Evolutionary conservation across 2,888 invertebrate genomes (phyloP), one percentile per base, ranked within the genome.

Genomic region (Diarsia brunnea): DNA sequence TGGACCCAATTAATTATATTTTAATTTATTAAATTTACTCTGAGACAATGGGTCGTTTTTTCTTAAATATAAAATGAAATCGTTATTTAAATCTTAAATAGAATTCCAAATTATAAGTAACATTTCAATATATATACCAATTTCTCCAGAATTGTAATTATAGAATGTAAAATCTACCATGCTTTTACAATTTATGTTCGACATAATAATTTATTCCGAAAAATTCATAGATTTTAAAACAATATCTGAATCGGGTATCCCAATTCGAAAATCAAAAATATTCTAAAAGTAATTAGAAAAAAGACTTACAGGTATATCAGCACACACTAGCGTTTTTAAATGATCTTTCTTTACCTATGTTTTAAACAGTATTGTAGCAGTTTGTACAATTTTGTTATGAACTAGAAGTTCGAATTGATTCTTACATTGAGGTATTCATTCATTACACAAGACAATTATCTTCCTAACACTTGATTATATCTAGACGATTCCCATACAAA

Each of bases 1-100:
- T 96, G 96, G 96, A 96, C 96, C 96, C 96, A 94, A 95, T 94
- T 93, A 92, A 91, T 94, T 93, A 90, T 91, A 91, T 91, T 93
- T 93, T 91, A 92, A 87, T 90, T 92, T 89, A 89, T 88, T 92
- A 86, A 90, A 92, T 89, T 92, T 93, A 94, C 94, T 95, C 95
- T 95, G 95, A 93, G 94, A 91, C 91, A 93, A 91, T 91, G 90
- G 92, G 90, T 91, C 90, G 87, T 90, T 86, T 87, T 88, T 90
- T 87, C 88, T 90, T 90, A 91, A 79, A 88, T 90, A 90, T 89
- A 87, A 92, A 92, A 93, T 90, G 90, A 91, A 91, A 91, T 91
- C 87, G 87, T 90, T 91, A 91, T 90, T 91, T 91, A 88, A 87
- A 91, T 90, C 88, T 92, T 93, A 93, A 87, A 93, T 94, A 94